Percentiles rank a stretch among this genome's conserved stretches.
Evolutionary conservation across 1,140 invertebrate genomes (phyloP).

Genomic region (Leptinotarsa undecemlineata): DNA sequence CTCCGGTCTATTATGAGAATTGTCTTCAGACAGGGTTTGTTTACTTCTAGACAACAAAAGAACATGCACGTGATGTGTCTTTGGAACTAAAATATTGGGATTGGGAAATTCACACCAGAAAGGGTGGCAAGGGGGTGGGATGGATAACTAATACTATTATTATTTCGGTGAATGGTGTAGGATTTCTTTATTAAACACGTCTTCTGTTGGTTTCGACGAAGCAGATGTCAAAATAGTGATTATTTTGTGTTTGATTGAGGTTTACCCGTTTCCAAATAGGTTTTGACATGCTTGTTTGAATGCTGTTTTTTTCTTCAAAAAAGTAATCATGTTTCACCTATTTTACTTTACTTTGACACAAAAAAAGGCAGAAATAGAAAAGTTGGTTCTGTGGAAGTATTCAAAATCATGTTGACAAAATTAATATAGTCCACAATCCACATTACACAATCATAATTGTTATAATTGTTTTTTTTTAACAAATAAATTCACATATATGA

Average conservation of each 20-base stretch:
- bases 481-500: too few relatives aligned
- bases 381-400: too few relatives aligned
- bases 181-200: background rate
- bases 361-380: too few relatives aligned
- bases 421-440: too few relatives aligned
- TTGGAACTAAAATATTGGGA: background rate
- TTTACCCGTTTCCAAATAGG: background rate
- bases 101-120: slow-evolving; percentile 7
- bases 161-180: background rate
- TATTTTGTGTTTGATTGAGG: background rate
- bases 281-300: too few relatives aligned
- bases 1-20: background rate
- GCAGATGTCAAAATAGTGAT: slow-evolving; percentile 1
- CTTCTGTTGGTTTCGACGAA: background rate
- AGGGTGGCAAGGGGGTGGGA: background rate
- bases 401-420: too few relatives aligned
- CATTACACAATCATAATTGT: too few relatives aligned
- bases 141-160: background rate
- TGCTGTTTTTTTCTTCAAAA: too few relatives aligned
- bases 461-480: too few relatives aligned
- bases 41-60: background rate
- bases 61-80: background rate
- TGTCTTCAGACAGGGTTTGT: background rate
- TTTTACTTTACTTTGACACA: too few relatives aligned
- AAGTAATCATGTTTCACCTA: too few relatives aligned